These are phyloP conservation scores for Sebastes dallii DNA, from an alignment of 2,797 vertebrate genomes.

Conservation along the genomic window DNA sequence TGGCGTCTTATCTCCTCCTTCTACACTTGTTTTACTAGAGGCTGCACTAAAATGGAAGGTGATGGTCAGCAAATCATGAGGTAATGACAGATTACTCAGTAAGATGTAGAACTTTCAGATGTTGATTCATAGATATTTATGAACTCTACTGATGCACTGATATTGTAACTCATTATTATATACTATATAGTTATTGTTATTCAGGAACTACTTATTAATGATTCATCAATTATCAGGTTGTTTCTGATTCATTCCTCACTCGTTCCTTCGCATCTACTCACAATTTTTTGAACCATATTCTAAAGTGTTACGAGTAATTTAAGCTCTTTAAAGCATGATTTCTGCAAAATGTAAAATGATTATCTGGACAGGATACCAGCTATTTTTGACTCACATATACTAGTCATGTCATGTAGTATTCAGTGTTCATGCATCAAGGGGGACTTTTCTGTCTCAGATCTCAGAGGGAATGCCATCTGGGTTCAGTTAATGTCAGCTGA, in stretches of 20 bases:
- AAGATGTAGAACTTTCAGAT: background rate
- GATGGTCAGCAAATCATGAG: fast-evolving
- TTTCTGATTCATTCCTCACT: background rate
- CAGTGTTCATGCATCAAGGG: background rate
- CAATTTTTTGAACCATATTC: background rate
- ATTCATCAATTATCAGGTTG: background rate
- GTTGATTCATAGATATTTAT: background rate
- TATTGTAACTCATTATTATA: background rate
- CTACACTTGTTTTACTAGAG: background rate
- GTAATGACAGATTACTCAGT: background rate
- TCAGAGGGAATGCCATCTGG: background rate
- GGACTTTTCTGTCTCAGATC: background rate
- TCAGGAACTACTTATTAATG: background rate
- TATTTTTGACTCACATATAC: background rate
- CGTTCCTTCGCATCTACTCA: background rate
- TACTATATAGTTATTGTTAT: background rate
- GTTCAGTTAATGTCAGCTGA: background rate
- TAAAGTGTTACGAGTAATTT: background rate
- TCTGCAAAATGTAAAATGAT: background rate
- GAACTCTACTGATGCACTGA: background rate
- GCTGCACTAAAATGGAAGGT: background rate
- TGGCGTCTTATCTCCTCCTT: background rate
- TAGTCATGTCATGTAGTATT: background rate
- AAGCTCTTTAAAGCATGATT: background rate
- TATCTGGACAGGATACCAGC: background rate